Percentiles rank a stretch among this genome's conserved stretches.
Conservation (phyloP, 2,113 vertebrate genomes). For the Andinoacara biseriatus region DNA sequence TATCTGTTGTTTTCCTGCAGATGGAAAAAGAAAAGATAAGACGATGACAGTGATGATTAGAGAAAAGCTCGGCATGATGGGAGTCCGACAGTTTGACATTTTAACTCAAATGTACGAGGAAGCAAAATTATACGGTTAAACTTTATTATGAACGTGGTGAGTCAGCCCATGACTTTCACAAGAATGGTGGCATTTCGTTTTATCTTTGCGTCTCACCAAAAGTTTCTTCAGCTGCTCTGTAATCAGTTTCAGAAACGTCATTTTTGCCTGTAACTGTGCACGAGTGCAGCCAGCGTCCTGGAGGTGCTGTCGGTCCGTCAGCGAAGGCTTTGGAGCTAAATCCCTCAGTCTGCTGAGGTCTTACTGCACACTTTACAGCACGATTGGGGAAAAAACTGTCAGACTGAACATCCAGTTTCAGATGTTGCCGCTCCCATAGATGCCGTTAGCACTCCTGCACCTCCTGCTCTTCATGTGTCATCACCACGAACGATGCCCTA, state of each 20-base stretch:
- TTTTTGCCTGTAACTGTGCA: background rate
- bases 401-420: background rate
- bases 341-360: background rate
- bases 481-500: too few relatives aligned
- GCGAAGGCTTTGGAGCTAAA: background rate
- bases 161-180: background rate
- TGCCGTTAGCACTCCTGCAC: background rate
- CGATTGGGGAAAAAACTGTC: background rate
- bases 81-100: background rate
- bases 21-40: background rate
- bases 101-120: background rate
- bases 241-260: background rate
- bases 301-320: background rate
- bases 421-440: background rate
- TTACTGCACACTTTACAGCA: background rate
- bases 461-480: background rate
- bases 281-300: background rate
- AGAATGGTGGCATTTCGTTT: fast-evolving
- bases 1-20: background rate
- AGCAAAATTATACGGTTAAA: background rate
- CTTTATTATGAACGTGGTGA: background rate
- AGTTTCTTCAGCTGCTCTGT: background rate
- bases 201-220: background rate
- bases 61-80: background rate
- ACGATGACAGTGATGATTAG: background rate